A percentile compares a stretch with the other conserved stretches of the same genome.
Conservation (phyloP, 2,888 invertebrate species). For the Andrena camellia region DNA sequence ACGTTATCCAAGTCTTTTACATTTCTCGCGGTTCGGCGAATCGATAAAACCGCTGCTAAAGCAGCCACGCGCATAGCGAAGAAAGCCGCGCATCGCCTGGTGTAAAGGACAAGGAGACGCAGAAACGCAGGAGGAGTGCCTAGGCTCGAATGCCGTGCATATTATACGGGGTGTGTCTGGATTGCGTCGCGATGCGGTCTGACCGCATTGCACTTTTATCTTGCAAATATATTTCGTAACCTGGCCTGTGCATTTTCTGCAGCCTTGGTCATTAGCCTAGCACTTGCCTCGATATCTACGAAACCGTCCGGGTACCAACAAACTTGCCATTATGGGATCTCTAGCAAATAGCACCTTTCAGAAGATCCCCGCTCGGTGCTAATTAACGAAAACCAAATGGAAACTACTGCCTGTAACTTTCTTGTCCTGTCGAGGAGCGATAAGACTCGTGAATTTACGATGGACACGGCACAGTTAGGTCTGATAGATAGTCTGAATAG, state of each 20-base stretch:
- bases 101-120: constrained; percentile 18
- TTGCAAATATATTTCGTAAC: constrained; percentile 39
- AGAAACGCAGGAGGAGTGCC: constrained; percentile 41
- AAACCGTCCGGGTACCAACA: neutral
- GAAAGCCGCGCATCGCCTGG: constrained; percentile 14
- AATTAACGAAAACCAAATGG: neutral
- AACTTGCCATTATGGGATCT: neutral
- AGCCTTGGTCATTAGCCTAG: neutral
- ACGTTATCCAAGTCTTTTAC: constrained; percentile 20
- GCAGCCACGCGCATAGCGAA: constrained; percentile 20
- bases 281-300: neutral
- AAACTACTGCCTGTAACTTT: neutral
- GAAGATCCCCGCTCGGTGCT: too few relatives aligned
- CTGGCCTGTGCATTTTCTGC: neutral
- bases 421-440: neutral
- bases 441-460: constrained; percentile 11
- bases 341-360: too few relatives aligned
- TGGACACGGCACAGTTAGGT: constrained; percentile 15
- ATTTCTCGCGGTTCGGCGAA: constrained; percentile 60
- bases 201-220: constrained; percentile 55
- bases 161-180: constrained; percentile 54
- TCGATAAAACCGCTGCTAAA: constrained; percentile 44
- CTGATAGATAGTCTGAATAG: constrained; percentile 44
- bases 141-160: constrained; percentile 42
- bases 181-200: constrained; percentile 54